These are phyloP conservation scores for Hydrozoanthus tunicans DNA, from an alignment of 64 coral and sea anemone species.

Conservation along the genomic window DNA sequence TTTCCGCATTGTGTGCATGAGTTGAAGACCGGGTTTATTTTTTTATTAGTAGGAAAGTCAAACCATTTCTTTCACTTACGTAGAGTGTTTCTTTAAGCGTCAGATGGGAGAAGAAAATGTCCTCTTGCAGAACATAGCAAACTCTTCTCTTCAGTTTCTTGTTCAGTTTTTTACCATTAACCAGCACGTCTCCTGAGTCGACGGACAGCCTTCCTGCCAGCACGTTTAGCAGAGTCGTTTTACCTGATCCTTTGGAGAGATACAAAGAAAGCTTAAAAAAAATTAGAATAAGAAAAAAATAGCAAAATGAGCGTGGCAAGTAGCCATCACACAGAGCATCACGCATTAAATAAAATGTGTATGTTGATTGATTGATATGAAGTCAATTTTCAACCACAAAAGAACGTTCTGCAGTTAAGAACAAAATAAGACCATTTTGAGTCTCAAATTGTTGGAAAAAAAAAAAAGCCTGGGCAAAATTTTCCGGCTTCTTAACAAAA, in stretches of 20 bases:
- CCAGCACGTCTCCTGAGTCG: constrained; percentile 63
- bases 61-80: constrained; percentile 42
- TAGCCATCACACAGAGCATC: too few relatives aligned
- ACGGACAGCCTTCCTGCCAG: constrained; percentile 63
- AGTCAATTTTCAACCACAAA: too few relatives aligned
- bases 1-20: too few relatives aligned
- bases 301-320: not conserved
- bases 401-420: too few relatives aligned
- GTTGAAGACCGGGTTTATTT: too few relatives aligned
- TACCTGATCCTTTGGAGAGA: constrained; percentile 67
- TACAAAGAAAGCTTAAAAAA: not conserved
- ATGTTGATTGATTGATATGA: too few relatives aligned
- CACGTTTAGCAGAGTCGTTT: constrained; percentile 83
- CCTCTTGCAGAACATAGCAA: constrained; percentile 81
- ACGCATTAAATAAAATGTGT: too few relatives aligned
- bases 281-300: not conserved
- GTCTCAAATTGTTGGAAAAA: too few relatives aligned
- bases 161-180: constrained; percentile 72
- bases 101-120: constrained; percentile 79
- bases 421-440: too few relatives aligned
- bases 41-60: too few relatives aligned
- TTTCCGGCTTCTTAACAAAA: too few relatives aligned
- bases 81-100: constrained; percentile 76
- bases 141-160: constrained; percentile 85
- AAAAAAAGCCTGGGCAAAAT: too few relatives aligned